Evolutionary conservation across 2,113 vertebrate genomes (phyloP).

Genomic region (Saguinus midas): DNA sequence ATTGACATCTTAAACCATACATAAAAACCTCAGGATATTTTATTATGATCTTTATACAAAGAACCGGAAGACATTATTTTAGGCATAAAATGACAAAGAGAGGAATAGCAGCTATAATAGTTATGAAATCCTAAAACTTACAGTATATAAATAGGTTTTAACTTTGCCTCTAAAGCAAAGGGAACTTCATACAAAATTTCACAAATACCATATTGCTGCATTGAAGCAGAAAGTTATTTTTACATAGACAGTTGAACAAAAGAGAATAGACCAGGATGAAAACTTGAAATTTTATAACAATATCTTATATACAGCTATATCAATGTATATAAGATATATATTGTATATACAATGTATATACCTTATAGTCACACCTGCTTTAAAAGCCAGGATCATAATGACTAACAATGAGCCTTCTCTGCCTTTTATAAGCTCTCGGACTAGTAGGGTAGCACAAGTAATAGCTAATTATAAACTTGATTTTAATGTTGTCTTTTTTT

Average conservation of each 20-base stretch:
- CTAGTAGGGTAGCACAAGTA: not conserved
- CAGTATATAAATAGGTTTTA: slow-evolving; percentile 10
- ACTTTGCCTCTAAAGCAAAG: slow-evolving; percentile 51
- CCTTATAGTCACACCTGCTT: not conserved
- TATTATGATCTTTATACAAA: slow-evolving; percentile 37
- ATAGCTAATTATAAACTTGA: not conserved
- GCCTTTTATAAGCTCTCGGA: not conserved
- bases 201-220: slow-evolving; percentile 11
- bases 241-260: not conserved
- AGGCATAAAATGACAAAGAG: slow-evolving; percentile 61
- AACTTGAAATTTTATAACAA: not conserved
- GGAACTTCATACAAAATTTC: not conserved
- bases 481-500: not conserved
- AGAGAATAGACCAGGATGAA: not conserved
- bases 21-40: slow-evolving; percentile 24
- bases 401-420: not conserved
- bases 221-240: slow-evolving; percentile 36
- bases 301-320: not conserved
- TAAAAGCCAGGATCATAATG: not conserved
- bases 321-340: not conserved
- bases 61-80: not conserved
- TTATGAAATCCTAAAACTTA: slow-evolving; percentile 43
- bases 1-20: slow-evolving; percentile 4
- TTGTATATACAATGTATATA: too few relatives aligned
- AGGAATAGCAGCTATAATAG: not conserved